A percentile compares a stretch with the other conserved stretches of the same genome.
Evolutionary conservation across 2,113 vertebrate genomes (phyloP).

Genomic region (Rhineura floridana): DNA sequence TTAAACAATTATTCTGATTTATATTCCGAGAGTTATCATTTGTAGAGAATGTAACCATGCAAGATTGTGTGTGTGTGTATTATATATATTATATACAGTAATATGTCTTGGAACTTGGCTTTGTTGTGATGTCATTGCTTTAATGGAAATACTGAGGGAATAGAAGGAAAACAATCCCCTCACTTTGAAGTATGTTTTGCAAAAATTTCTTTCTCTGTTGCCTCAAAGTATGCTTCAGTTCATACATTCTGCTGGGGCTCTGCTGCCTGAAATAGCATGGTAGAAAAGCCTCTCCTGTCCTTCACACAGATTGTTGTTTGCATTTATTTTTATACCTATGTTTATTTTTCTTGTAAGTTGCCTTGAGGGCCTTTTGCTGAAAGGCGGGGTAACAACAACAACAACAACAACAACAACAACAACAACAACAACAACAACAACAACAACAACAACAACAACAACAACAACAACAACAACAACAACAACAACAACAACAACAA

Average conservation of each 20-base stretch:
- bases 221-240: constrained; percentile 44
- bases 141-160: constrained; percentile 73
- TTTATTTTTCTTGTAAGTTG: too few species aligned
- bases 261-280: background rate
- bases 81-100: background rate
- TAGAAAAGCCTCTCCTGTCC: background rate
- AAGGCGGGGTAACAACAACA: too few species aligned
- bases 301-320: too few species aligned
- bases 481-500: too few species aligned
- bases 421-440: too few species aligned
- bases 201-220: constrained; percentile 40
- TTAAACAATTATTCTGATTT: constrained; percentile 87
- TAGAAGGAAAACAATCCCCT: constrained; percentile 63
- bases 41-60: constrained; percentile 85
- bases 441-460: too few species aligned
- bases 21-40: constrained; percentile 82
- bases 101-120: constrained; percentile 76
- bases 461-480: too few species aligned
- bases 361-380: too few species aligned
- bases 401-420: too few species aligned
- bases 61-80: constrained; percentile 77
- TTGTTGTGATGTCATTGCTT: constrained; percentile 81
- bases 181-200: constrained; percentile 61
- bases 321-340: too few species aligned
- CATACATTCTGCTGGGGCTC: background rate